phyloP scores from a whole-genome alignment of 2,113 vertebrate species.

The Campylorhamphus procurvoides region DNA sequence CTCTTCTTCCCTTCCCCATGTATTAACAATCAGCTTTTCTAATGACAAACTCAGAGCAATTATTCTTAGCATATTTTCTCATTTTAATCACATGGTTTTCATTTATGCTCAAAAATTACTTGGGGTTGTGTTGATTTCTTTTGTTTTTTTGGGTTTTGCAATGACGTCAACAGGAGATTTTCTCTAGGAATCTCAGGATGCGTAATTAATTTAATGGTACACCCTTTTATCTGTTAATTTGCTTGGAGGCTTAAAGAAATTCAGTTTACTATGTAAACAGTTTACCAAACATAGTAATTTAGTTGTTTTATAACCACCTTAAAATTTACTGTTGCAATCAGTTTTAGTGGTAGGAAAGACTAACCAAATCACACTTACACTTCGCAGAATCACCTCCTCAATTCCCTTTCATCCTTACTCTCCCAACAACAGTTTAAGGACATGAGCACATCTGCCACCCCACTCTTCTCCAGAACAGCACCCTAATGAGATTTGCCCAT shows the following conservation, averaged over 20 bases:
- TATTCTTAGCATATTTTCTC: not conserved
- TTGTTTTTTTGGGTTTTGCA: not conserved
- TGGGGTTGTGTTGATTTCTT: not conserved
- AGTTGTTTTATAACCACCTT: not conserved
- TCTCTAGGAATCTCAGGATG: not conserved
- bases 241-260: not conserved
- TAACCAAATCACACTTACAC: not conserved
- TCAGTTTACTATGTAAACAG: not conserved
- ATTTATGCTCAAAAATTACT: not conserved
- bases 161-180: not conserved
- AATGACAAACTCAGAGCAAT: not conserved
- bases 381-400: not conserved
- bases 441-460: not conserved
- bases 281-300: not conserved
- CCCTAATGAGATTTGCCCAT: slow-evolving; percentile 27
- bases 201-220: not conserved
- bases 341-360: not conserved
- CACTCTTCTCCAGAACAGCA: not conserved
- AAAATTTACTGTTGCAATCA: not conserved
- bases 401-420: not conserved
- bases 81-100: not conserved
- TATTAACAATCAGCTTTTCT: not conserved
- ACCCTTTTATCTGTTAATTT: not conserved
- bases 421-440: not conserved
- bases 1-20: fast-evolving